Conservation (phyloP, 2,113 vertebrate genomes). For the Thamnaconus septentrionalis region DNA sequence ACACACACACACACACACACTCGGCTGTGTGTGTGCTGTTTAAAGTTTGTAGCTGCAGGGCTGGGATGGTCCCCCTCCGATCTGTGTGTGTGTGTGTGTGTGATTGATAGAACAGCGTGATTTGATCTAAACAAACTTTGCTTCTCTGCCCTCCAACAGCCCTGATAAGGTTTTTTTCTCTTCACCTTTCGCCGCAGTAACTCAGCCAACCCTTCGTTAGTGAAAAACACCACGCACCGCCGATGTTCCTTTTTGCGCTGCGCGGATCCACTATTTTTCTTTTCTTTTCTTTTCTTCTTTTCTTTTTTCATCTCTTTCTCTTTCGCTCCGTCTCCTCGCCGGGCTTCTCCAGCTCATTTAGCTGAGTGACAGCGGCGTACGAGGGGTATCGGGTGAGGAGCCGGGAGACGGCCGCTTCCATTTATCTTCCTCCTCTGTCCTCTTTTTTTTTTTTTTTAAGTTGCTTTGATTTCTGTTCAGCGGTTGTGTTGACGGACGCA, state of each 20-base stretch:
- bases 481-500: conserved; percentile 45
- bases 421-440: conserved; percentile 36
- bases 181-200: conserved; percentile 36
- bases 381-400: conserved; percentile 63
- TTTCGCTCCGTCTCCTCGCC: conserved; percentile 5
- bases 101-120: conserved; percentile 28
- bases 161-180: conserved; percentile 39
- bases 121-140: conserved; percentile 61
- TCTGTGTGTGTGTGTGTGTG: conserved; percentile 28
- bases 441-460: conserved; percentile 30
- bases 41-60: conserved; percentile 76
- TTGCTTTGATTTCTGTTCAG: conserved; percentile 45
- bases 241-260: conserved; percentile 35
- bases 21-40: conserved; percentile 54
- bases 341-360: conserved; percentile 68
- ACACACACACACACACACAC: conserved; percentile 30
- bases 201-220: conserved; percentile 37
- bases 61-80: conserved; percentile 61
- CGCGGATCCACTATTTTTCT: conserved; percentile 47
- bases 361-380: conserved; percentile 66
- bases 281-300: conserved; percentile 65
- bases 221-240: conserved; percentile 22
- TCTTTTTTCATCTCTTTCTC: background rate
- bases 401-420: conserved; percentile 50
- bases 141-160: conserved; percentile 54